Evolutionary conservation across 1,140 invertebrate genomes (phyloP).

Genomic region (Drosophila navojoa): DNA sequence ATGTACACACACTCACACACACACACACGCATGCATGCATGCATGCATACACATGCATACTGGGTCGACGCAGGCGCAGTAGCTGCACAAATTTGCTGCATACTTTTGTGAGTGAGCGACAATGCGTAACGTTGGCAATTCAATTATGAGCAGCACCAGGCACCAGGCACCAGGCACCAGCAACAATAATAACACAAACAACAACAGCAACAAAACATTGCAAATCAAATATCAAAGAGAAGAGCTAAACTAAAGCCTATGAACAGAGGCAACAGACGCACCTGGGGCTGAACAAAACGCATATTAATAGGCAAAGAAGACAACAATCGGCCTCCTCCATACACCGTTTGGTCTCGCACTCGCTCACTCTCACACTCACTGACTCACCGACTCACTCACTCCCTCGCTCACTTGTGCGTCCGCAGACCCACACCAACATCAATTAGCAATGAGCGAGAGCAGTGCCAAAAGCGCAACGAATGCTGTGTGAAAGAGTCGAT

Average conservation of each 20-base stretch:
- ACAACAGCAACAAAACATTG: constrained; percentile 16
- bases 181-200: constrained; percentile 24
- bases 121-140: constrained; percentile 44
- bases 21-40: constrained; percentile 1
- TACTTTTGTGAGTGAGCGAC: constrained; percentile 48
- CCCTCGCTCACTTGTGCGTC: background rate
- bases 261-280: background rate
- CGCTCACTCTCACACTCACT: constrained; percentile 2
- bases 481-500: constrained; percentile 1
- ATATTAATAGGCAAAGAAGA: constrained; percentile 1
- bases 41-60: constrained; percentile 1
- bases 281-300: background rate
- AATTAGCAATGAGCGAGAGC: constrained; percentile 55
- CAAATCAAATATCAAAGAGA: constrained; percentile 71
- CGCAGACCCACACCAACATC: constrained; percentile 26
- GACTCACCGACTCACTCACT: no score
- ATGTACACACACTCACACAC: constrained; percentile 21
- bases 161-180: constrained; percentile 8
- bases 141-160: constrained; percentile 66
- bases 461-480: constrained; percentile 15
- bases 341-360: background rate
- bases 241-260: constrained; percentile 11
- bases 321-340: constrained; percentile 1
- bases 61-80: constrained; percentile 60
- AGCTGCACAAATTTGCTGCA: constrained; percentile 38